Base-by-base conservation (phyloP, 92 coral and sea anemone species). In the Nematostella vectensis region DNA sequence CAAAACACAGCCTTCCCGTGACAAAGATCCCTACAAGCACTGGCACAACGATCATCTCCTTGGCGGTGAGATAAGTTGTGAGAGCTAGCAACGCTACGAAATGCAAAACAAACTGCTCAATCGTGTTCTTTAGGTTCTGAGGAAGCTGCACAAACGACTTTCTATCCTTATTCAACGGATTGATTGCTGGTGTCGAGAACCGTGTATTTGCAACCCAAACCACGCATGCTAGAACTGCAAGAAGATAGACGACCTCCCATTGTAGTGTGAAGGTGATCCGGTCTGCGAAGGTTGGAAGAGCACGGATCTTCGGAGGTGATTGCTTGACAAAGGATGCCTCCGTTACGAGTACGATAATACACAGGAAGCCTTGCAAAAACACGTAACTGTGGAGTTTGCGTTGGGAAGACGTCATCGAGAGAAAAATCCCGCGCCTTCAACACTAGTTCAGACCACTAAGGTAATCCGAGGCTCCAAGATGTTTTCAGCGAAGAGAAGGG, bases 101-200 rank as follows among this genome's bases (percentile, higher is more conserved):
- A 47, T 70, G 76, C 16, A 74, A 36, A 48, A 74, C 10, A 54
- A 80, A 80, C 53, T 80, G 87, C 17, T 80, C 87, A 21, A 55
- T 44, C 29, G 87, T 80, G 70, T 80, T 80, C 31, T 62, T 80
- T 2, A 80, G 74, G 54, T 52, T 59, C 2, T 33, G 10, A 18
- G 68, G 52, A 4, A 59, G 16, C 3, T 53, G 73, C 16, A 70
- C 67, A 26, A 38, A 52, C 21, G 57, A 53, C 18, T 63, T 40
- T 29, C 43, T 56, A 39, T 48, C 50, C 23, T 29, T 45, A 38
- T 62, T 62, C 16, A 80, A 29, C 24, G 87, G 62, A 48, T 73
- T 61, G 31, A 79, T 73, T 12, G 87, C 87, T 30, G 72, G 22
- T 12, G 87, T 55, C 17, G 0, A 16, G 13, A 50, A 68, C 42